Evolutionary conservation across 2,797 vertebrate genomes (phyloP).

Genomic region (Champsocephalus esox): DNA sequence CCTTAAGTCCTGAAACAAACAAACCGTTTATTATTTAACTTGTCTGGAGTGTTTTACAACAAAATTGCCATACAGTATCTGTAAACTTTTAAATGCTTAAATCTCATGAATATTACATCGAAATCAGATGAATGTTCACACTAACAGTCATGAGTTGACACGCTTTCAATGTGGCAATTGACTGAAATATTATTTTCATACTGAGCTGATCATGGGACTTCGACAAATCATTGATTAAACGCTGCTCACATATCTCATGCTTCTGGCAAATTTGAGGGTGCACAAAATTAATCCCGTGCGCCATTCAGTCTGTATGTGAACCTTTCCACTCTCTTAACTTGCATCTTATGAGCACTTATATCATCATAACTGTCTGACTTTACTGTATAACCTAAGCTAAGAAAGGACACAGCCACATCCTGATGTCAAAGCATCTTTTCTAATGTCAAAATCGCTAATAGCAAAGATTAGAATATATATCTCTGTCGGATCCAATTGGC

Average conservation of each 20-base stretch:
- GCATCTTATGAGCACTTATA: background rate
- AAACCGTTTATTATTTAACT: background rate
- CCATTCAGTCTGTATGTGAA: background rate
- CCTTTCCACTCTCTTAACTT: background rate
- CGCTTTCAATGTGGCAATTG: background rate
- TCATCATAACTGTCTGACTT: background rate
- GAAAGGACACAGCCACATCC: background rate
- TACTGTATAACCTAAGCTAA: background rate
- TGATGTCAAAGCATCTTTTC: too few relatives aligned
- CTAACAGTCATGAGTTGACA: background rate
- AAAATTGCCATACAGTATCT: background rate
- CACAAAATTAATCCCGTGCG: too few relatives aligned
- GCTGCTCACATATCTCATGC: background rate
- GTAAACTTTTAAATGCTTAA: background rate
- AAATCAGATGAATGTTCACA: background rate
- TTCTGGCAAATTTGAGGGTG: too few relatives aligned
- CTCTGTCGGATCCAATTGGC: background rate
- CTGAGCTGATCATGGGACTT: background rate
- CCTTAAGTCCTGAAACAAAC: conserved; percentile 89
- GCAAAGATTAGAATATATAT: too few relatives aligned
- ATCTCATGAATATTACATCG: background rate
- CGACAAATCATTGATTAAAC: background rate
- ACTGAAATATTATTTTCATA: background rate
- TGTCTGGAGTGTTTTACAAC: background rate
- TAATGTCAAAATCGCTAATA: too few relatives aligned